Evolutionary conservation across 2,113 vertebrate genomes (phyloP), one percentile per base, ranked within the genome.

Genomic region (Suncus etruscus): DNA sequence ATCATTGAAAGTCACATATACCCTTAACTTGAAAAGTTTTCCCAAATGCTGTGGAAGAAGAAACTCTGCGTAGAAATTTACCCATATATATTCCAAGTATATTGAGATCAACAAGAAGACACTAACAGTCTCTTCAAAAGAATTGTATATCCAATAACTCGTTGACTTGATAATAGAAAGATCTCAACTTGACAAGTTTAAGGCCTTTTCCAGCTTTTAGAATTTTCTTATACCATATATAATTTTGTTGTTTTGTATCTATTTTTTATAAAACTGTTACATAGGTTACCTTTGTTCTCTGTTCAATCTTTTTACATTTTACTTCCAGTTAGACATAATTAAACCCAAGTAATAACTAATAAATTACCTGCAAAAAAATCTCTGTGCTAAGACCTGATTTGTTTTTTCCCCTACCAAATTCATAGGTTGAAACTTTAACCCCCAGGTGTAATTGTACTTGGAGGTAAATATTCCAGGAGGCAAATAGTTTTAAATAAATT

Each of bases 1-100:
- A 24, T 90, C 69, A 89, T 68, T 16, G 84, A 93, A 89, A 74
- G 15, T 54, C 20, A 80, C 20, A 70, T 65, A 74, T 0, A 63
- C 9, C 66, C 92, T 78, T 25, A 84, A 74, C 48, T 14, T 87
- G 12, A 29, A 92, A 63, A 1, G 7, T 2, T 75, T 87, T 83
- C 20, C 16, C 58, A 4, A 65, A 63, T 87, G 47, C 47, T 39
- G 66, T 14, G 15, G n/a, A 82, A 68, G 73, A 83, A 88, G 74
- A n/a, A 11, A 32, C 51, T 12, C 68, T 45, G 45, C 68, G 9
- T 87, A 74, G 70, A 81, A 84, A 92, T 81, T 51, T 32, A 31
- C 63, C 16, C 39, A 39, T 27, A 32, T 39, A 63, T 75, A n/a
- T 47, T 87, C 11, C 65, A 77, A 89, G 81, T 51, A 70, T 8